These are phyloP conservation scores for Sisyra terminalis DNA, from an alignment of 2,888 invertebrate genomes.

Conservation along the genomic window DNA sequence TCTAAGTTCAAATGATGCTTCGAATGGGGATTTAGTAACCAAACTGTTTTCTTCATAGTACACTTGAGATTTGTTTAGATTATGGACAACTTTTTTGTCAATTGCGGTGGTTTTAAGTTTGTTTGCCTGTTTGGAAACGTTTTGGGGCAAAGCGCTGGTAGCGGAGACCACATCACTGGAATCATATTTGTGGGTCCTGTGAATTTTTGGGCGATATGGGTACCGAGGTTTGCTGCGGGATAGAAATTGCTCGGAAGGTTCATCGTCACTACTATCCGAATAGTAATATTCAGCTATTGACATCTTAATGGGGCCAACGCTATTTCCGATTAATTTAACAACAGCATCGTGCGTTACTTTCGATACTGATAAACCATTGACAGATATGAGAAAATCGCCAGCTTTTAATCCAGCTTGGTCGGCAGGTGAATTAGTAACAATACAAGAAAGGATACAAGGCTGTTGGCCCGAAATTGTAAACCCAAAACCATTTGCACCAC, in stretches of 20 bases:
- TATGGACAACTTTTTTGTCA: slow-evolving; percentile 1
- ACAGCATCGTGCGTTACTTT: slow-evolving; percentile 87
- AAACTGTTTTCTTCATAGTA: slow-evolving; percentile 23
- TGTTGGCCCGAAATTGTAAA: slow-evolving; percentile 95
- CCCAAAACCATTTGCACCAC: slow-evolving; percentile 86
- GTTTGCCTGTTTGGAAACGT: slow-evolving; percentile 12
- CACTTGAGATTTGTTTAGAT: slow-evolving; percentile 14
- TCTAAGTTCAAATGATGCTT: slow-evolving; percentile 6
- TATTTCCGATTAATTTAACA: slow-evolving; percentile 75
- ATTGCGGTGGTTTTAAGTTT: slow-evolving; percentile 14
- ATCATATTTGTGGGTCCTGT: slow-evolving; percentile 11
- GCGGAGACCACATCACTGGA: slow-evolving; percentile 11
- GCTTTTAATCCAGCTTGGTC: slow-evolving; percentile 79
- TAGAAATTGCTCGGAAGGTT: slow-evolving; percentile 32
- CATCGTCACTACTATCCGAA: slow-evolving; percentile 72
- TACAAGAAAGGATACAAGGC: slow-evolving; percentile 88
- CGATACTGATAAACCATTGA: slow-evolving; percentile 84
- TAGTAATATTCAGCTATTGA: slow-evolving; percentile 79
- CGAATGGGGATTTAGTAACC: slow-evolving; percentile 7
- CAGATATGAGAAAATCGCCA: slow-evolving; percentile 83
- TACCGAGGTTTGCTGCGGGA: slow-evolving; percentile 43
- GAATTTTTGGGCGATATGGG: slow-evolving; percentile 30
- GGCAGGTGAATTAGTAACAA: slow-evolving; percentile 79
- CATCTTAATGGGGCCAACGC: slow-evolving; percentile 64
- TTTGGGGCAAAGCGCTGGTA: slow-evolving; percentile 5